Conservation (phyloP, 2,797 vertebrate species). For the Periophthalmus magnuspinnatus region DNA sequence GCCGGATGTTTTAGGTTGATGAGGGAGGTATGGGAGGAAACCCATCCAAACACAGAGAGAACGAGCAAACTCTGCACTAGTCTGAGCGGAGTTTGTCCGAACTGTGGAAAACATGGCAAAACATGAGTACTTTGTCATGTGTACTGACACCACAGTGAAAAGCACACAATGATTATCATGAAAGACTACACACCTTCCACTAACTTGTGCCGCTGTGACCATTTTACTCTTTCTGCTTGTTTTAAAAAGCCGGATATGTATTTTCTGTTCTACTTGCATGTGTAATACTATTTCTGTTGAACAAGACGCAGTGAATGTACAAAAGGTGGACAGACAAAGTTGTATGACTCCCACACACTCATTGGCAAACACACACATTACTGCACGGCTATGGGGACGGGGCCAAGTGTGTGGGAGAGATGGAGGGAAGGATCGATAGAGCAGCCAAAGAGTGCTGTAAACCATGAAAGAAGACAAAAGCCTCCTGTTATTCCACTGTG, state of each 20-base stretch:
- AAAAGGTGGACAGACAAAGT: conserved; percentile 53
- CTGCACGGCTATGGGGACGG: conserved; percentile 44
- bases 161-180: neutral
- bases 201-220: neutral
- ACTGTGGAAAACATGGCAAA: neutral
- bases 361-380: conserved; percentile 41
- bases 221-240: neutral
- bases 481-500: conserved; percentile 75
- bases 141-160: neutral
- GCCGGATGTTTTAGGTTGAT: neutral
- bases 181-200: neutral
- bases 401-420: conserved; percentile 73
- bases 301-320: conserved; percentile 41
- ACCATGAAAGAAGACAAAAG: conserved; percentile 78
- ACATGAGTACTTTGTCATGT: neutral
- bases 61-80: neutral
- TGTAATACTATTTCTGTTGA: conserved; percentile 54
- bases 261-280: neutral
- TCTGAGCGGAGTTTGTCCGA: neutral
- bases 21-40: neutral
- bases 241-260: neutral
- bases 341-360: conserved; percentile 63
- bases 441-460: conserved; percentile 74
- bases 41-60: neutral
- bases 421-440: conserved; percentile 74